phyloP scores from a whole-genome alignment of 92 coral and sea anemone species.

The Bergia puertoricense region DNA sequence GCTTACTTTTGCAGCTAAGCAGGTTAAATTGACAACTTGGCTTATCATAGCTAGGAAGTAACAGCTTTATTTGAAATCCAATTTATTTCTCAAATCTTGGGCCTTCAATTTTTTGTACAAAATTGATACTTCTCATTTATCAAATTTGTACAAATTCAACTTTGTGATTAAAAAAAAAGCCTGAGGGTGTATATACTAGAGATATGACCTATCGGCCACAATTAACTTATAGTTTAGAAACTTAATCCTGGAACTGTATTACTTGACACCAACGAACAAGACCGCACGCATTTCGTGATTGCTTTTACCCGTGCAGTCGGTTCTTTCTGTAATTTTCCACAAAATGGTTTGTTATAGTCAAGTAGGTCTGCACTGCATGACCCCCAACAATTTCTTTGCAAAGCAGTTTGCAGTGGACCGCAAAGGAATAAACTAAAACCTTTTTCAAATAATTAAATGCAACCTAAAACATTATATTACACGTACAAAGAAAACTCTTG shows the following conservation, averaged over 20 bases:
- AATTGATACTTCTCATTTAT: slow-evolving; percentile 7
- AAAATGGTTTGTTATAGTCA: slow-evolving; percentile 20
- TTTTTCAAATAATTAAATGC: background rate
- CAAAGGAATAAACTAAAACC: slow-evolving; percentile 27
- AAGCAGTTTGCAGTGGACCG: slow-evolving; percentile 44
- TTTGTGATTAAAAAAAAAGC: background rate
- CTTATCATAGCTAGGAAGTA: background rate
- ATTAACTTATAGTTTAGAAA: slow-evolving; percentile 23
- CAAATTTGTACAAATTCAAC: slow-evolving; percentile 16
- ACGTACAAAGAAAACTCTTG: background rate
- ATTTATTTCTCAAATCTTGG: slow-evolving; percentile 1
- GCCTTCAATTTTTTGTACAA: background rate
- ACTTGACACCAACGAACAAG: slow-evolving; percentile 18
- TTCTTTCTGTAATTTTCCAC: slow-evolving; percentile 2
- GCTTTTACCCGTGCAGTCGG: slow-evolving; percentile 10
- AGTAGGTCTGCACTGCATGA: slow-evolving; percentile 27
- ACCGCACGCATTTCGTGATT: slow-evolving; percentile 42
- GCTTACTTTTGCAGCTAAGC: background rate
- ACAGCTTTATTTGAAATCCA: slow-evolving; percentile 1
- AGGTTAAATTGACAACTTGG: background rate
- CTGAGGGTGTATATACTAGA: slow-evolving; percentile 3
- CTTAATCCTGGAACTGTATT: slow-evolving; percentile 19
- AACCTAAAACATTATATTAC: background rate
- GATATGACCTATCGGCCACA: slow-evolving; percentile 24
- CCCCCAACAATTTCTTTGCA: slow-evolving; percentile 29